Conservation (phyloP, 2,797 vertebrate genomes). For the Enteromius trimaculatus region DNA sequence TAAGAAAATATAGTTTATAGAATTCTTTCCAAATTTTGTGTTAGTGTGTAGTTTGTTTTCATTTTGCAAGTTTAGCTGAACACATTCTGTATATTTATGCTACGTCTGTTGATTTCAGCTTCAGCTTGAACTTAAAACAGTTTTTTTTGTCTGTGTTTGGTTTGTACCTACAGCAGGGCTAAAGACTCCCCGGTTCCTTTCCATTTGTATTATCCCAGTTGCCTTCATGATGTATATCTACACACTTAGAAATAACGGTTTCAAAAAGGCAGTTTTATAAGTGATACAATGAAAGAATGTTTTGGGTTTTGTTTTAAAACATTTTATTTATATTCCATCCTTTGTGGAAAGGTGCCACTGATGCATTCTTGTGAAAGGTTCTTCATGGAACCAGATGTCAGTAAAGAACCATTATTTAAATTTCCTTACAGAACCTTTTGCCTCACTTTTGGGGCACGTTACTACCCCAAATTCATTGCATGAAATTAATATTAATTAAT, state of each 20-base stretch:
- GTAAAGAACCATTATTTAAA: background rate
- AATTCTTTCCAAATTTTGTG: background rate
- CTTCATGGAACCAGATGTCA: background rate
- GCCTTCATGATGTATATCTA: background rate
- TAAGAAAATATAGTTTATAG: background rate
- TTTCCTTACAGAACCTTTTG: background rate
- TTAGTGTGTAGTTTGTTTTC: background rate
- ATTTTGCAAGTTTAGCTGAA: background rate
- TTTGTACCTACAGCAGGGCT: background rate
- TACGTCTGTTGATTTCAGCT: constrained; percentile 10
- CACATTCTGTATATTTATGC: constrained; percentile 10
- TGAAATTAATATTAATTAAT: too few species aligned
- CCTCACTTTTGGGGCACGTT: too few species aligned
- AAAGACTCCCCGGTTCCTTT: background rate
- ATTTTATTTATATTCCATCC: background rate
- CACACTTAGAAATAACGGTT: background rate
- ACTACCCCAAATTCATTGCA: background rate
- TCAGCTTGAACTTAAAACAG: constrained; percentile 6
- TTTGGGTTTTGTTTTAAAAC: background rate
- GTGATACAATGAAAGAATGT: background rate
- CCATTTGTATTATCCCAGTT: background rate
- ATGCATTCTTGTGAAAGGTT: background rate
- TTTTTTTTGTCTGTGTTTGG: background rate
- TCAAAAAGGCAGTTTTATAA: background rate
- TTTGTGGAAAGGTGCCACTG: background rate